Base-by-base conservation (phyloP, 2,888 invertebrate genomes). In the Pantelozetes paolii region DNA sequence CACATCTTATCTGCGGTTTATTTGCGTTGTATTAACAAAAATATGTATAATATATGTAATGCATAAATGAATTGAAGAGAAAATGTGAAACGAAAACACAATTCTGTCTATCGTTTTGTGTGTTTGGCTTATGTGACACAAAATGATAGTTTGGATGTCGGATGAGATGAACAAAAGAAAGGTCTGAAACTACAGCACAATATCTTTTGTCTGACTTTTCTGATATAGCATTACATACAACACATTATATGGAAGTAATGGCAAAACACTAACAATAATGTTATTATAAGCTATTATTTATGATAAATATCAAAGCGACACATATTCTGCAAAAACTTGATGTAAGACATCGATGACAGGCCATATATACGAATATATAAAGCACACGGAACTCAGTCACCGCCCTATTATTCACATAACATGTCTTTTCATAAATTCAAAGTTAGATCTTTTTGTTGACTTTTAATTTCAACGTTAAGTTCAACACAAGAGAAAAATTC, bases 211-310 rank as follows among this genome's bases (percentile, higher is more conserved):
- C n/a, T 64, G 64, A 30, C 32, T n/a, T 36, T 64, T 36, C 30
- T 64, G 32, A 64, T 64, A 64, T 64, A n/a, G 36, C 64, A 64
- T 59, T 59, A 59, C 32, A 64, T 30, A 64, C 18, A 64, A 36
- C 36, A 36, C 9, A 8, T 8, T 36, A 36, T 36, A 36, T 36
- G 57, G 20, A 32, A 64, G 64, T 64, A 64, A 64, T 64, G 64
- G 64, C 64, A 64, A 64, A 57, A 26, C 36, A 40, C 64, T 64
- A 64, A 64, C 64, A 64, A 64, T 64, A 64, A 64, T 64, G 64
- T 64, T 64, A 64, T 64, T 64, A 64, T 64, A 64, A 64, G 64
- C 64, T 64, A 64, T 64, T 64, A 64, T 64, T 64, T 64, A 64
- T 64, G 64, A 64, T 64, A 64, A 64, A 64, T 64, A 64, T 64